phyloP scores from a whole-genome alignment of 2,888 invertebrate species.

The Stenchaetothrips biformis region DNA sequence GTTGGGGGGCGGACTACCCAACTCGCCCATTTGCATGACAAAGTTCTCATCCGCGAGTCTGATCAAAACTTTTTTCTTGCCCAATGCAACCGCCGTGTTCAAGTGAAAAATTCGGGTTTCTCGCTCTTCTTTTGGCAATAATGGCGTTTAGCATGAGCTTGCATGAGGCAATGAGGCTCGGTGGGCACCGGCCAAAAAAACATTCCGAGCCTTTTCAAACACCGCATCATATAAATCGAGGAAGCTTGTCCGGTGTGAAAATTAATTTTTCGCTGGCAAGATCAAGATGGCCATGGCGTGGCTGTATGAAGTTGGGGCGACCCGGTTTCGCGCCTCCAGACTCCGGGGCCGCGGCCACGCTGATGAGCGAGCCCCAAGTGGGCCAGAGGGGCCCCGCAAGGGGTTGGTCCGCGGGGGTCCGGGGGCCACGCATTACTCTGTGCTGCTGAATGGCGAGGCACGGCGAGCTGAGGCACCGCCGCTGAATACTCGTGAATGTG shows the following conservation, averaged over 20 bases:
- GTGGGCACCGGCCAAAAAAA: too few relatives aligned
- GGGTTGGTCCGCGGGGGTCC: not conserved
- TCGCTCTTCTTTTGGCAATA: too few relatives aligned
- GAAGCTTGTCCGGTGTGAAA: too few relatives aligned
- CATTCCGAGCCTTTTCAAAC: too few relatives aligned
- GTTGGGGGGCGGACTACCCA: not conserved
- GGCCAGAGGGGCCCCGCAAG: not conserved
- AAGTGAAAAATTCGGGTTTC: not conserved
- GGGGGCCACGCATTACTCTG: not conserved
- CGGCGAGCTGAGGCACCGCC: not conserved
- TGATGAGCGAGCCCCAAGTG: not conserved
- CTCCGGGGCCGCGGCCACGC: not conserved
- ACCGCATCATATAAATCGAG: too few relatives aligned
- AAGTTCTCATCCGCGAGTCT: conserved; percentile 3
- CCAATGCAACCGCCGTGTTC: not conserved
- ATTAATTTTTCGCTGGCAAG: too few relatives aligned
- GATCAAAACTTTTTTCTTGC: conserved; percentile 8
- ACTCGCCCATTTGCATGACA: conserved; percentile 1
- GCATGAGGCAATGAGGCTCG: too few relatives aligned
- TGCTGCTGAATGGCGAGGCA: not conserved
- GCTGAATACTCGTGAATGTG: not conserved
- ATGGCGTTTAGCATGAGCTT: too few relatives aligned
- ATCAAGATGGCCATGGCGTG: too few relatives aligned
- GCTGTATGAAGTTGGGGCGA: not conserved
- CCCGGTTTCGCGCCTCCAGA: not conserved